Evolutionary conservation across 2,113 vertebrate genomes (phyloP), one percentile per base, ranked within the genome.

Genomic region (Peromyscus californicus): DNA sequence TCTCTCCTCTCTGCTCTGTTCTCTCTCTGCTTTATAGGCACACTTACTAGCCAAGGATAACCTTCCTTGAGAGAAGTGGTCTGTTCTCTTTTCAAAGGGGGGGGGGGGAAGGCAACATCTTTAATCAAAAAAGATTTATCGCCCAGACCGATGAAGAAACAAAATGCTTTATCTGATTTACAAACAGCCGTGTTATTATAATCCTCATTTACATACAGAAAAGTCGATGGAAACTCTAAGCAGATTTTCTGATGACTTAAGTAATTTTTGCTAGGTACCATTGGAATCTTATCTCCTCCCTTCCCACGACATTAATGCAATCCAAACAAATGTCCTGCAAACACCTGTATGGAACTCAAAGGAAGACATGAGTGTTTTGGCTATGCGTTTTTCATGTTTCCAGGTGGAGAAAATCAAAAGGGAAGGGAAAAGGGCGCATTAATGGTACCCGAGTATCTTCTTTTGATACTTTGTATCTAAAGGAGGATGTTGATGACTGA

Each of bases 211-310:
- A 85, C 89, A 85, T 24, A 45, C 7, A 61, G 6, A 36, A 89
- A 85, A 26, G 54, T 51, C 17, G 39, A 22, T 79, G 86, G 87
- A 84, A 91, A 94, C 48, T 91, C 16, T 36, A 95, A 93, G 83
- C 51, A 21, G 59, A 29, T 87, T 63, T 59, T 97, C 82, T 79
- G n/a, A 74, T 19, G 51, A 91, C 24, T 22, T 42, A 76, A 69
- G 42, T 74, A 63, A 84, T 76, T 76, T 88, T 70, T 85, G 4
- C 54, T 51, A 80, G 69, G 8, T 54, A 94, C 88, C 21, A 59
- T 48, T n/a, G 80, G 79, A 22, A 70, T 39, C 48, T 36, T 31
- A 48, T 54, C 1, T 26, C 19, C 45, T 90, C 63, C 31, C 74
- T 57, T 93, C 54, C n/a, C 6, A 90, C 42, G 45, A 90, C 54